Evolutionary conservation across 2,888 invertebrate genomes (phyloP).

Genomic region (Nysson spinosus): DNA sequence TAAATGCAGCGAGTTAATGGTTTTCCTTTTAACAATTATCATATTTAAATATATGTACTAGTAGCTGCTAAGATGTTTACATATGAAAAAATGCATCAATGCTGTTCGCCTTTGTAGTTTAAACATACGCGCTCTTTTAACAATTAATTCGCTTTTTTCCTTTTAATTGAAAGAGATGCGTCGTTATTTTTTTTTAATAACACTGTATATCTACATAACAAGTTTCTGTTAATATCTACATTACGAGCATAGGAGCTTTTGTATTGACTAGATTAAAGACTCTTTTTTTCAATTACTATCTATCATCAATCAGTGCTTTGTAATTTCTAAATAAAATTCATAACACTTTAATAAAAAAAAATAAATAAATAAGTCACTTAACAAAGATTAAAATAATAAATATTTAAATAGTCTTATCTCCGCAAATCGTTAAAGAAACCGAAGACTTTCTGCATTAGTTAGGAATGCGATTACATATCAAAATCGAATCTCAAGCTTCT

Average conservation of each 20-base stretch:
- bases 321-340: conserved; percentile 5
- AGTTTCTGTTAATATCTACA: conserved; percentile 62
- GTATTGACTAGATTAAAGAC: conserved; percentile 62
- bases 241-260: conserved; percentile 58
- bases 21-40: conserved; percentile 25
- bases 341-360: conserved; percentile 24
- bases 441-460: conserved; percentile 15
- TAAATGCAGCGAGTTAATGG: too few relatives aligned
- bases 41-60: conserved; percentile 23
- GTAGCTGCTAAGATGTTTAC: conserved; percentile 15
- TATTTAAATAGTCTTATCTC: conserved; percentile 13
- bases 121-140: conserved; percentile 30
- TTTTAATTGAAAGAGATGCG: conserved; percentile 34
- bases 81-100: conserved; percentile 17
- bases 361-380: conserved; percentile 30
- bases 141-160: conserved; percentile 25
- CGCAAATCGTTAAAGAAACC: conserved; percentile 13
- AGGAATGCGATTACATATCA: conserved; percentile 26
- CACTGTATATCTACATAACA: conserved; percentile 62
- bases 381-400: conserved; percentile 21
- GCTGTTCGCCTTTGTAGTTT: conserved; percentile 15
- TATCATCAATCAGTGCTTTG: conserved; percentile 16
- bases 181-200: conserved; percentile 39
- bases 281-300: conserved; percentile 20
- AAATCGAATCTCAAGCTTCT: conserved; percentile 19